Conservation (phyloP, 2,888 invertebrate species). For the Temnothorax ravouxi region DNA sequence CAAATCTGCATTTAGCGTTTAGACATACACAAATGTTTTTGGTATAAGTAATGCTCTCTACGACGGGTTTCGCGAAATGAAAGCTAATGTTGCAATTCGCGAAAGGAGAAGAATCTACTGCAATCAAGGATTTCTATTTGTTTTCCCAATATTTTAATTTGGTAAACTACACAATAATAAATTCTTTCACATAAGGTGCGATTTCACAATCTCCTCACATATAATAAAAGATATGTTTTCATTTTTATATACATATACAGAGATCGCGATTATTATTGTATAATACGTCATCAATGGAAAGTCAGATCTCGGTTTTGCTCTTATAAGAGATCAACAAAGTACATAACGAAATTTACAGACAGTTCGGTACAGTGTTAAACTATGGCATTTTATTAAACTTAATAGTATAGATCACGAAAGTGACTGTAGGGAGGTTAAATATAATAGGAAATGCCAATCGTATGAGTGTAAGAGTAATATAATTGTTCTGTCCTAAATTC, state of each 20-base stretch:
- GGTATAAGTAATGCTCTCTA: conserved; percentile 20
- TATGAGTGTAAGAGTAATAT: conserved; percentile 39
- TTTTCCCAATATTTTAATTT: conserved; percentile 80
- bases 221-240: conserved; percentile 69
- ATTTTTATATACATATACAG: conserved; percentile 26
- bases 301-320: conserved; percentile 58
- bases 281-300: conserved; percentile 33
- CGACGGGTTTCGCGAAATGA: conserved; percentile 37
- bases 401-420: conserved; percentile 65
- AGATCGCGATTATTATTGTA: conserved; percentile 28
- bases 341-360: conserved; percentile 72
- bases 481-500: conserved; percentile 56
- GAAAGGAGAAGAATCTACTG: conserved; percentile 73
- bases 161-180: conserved; percentile 81
- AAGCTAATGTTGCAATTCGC: conserved; percentile 39
- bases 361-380: conserved; percentile 54
- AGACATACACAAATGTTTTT: conserved; percentile 46
- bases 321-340: conserved; percentile 66
- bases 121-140: conserved; percentile 74
- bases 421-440: conserved; percentile 47
- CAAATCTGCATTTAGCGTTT: conserved; percentile 40
- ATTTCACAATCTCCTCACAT: conserved; percentile 64
- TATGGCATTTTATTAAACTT: conserved; percentile 63
- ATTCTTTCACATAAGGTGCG: conserved; percentile 67
- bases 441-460: conserved; percentile 45